Percentiles rank a stretch among this genome's conserved stretches.
phyloP scores from a whole-genome alignment of 1,140 invertebrate species.

The Drosophila subpulchrella region DNA sequence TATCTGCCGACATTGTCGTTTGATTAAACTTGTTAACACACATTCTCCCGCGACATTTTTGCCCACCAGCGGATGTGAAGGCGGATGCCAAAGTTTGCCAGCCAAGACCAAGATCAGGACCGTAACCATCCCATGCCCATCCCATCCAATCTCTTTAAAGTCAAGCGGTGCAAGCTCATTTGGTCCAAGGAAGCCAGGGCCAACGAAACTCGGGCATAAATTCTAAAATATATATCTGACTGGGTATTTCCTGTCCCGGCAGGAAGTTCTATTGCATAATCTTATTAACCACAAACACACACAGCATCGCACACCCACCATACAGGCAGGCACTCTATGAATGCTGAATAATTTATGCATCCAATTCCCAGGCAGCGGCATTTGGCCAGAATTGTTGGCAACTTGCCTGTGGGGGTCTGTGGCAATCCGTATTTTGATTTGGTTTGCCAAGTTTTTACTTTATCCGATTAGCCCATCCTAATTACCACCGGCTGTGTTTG shows the following conservation, averaged over 20 bases:
- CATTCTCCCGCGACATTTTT: conserved; percentile 10
- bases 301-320: too few relatives aligned
- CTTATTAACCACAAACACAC: conserved; percentile 29
- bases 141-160: conserved; percentile 30
- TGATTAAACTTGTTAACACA: conserved; percentile 80
- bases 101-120: background rate
- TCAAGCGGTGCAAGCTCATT: conserved; percentile 34
- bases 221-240: conserved; percentile 27
- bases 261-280: conserved; percentile 51
- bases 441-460: conserved; percentile 35
- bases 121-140: too few relatives aligned
- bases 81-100: conserved; percentile 37
- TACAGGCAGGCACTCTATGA: conserved; percentile 19
- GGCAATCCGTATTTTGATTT: conserved; percentile 59
- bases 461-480: conserved; percentile 31
- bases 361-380: conserved; percentile 21
- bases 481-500: conserved; percentile 39
- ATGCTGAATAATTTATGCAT: conserved; percentile 60
- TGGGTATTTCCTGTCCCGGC: conserved; percentile 34
- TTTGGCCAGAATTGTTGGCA: conserved; percentile 37
- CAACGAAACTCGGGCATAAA: conserved; percentile 16
- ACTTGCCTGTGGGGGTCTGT: conserved; percentile 35
- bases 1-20: conserved; percentile 74
- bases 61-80: background rate
- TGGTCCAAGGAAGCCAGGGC: conserved; percentile 10